Base-by-base conservation (phyloP, 2,888 invertebrate genomes). In the Lobophora halterata region DNA sequence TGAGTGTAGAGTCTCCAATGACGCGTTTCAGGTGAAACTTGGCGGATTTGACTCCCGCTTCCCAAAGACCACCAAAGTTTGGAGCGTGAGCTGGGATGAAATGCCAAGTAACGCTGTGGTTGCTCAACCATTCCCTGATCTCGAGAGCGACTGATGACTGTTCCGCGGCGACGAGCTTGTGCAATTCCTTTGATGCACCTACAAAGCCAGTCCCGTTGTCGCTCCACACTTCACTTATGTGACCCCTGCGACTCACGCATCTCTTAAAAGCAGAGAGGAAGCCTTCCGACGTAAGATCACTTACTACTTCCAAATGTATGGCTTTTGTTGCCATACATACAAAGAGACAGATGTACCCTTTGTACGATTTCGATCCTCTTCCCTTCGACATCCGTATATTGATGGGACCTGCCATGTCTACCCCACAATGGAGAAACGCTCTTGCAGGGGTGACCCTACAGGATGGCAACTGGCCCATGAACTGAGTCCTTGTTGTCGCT, bases 371-470 rank as follows among this genome's bases (percentile, higher is more conserved):
- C 6, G 35, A 5, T 1, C 55, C 55, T 33, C 48, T 14, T 1
- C 49, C 52, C 8, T 39, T 43, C 0, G 48, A 20, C 0, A 25
- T 9, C 19, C 42, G 20, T 5, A 49, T 34, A 7, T 32, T 38
- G 2, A 53, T 42, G 0, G 50, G 56, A 3, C 50, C 53, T 0
- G 52, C 47, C 8, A 24, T 50, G 19, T 56, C 56, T 0, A 53
- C 53, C 2, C 53, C 56, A 10, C 23, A 30, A 5, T 30, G 5
- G 1, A 12, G 8, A 32, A 55, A 55, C 4, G 52, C 34, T 26
- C 36, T 25, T 1, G 11, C 6, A 2, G 51, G 42, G 9, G 28
- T 51, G 0, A 47, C 36, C 29, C 51, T 16, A 16, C 16, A 3
- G 16, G 16, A 3, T 5, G 19, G 19, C 3, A 19, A n/a, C 6